These are phyloP conservation scores for Rhynchophorus ferrugineus DNA, from an alignment of 1,140 invertebrate genomes.

Conservation along the genomic window DNA sequence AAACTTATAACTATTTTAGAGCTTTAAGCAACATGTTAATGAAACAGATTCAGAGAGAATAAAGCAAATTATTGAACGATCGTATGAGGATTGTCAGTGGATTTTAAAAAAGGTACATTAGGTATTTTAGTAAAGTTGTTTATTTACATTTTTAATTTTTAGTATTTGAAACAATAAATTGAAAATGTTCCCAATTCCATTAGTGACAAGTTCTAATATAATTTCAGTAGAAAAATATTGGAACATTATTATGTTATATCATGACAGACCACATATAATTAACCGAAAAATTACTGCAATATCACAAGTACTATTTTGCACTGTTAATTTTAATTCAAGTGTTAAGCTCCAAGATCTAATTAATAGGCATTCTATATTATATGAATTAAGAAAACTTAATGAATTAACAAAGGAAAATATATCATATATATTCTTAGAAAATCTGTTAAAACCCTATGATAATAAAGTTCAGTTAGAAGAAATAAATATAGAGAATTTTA, in stretches of 20 bases:
- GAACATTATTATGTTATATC: constrained; percentile 31
- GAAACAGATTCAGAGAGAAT: constrained; percentile 68
- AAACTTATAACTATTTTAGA: constrained; percentile 46
- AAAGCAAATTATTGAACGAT: constrained; percentile 65
- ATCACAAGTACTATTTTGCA: constrained; percentile 27
- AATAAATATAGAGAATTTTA: constrained; percentile 19
- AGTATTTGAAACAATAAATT: constrained; percentile 29
- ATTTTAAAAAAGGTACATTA: constrained; percentile 63
- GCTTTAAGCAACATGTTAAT: constrained; percentile 65
- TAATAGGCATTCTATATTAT: constrained; percentile 28
- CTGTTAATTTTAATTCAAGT: constrained; percentile 24
- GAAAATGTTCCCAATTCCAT: constrained; percentile 34
- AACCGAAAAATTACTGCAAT: constrained; percentile 33
- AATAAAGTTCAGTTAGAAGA: constrained; percentile 27
- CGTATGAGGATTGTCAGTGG: constrained; percentile 70
- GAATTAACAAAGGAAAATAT: constrained; percentile 26
- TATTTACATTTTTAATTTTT: constrained; percentile 20
- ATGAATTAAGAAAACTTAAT: constrained; percentile 32
- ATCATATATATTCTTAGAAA: constrained; percentile 25
- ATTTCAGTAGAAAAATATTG: constrained; percentile 31
- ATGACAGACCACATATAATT: constrained; percentile 34
- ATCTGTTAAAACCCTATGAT: constrained; percentile 32
- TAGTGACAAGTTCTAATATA: constrained; percentile 32
- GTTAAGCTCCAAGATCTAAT: constrained; percentile 27
- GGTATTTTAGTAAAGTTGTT: constrained; percentile 50